phyloP scores from a whole-genome alignment of 2,113 vertebrate species.

The Xenopus tropicalis region DNA sequence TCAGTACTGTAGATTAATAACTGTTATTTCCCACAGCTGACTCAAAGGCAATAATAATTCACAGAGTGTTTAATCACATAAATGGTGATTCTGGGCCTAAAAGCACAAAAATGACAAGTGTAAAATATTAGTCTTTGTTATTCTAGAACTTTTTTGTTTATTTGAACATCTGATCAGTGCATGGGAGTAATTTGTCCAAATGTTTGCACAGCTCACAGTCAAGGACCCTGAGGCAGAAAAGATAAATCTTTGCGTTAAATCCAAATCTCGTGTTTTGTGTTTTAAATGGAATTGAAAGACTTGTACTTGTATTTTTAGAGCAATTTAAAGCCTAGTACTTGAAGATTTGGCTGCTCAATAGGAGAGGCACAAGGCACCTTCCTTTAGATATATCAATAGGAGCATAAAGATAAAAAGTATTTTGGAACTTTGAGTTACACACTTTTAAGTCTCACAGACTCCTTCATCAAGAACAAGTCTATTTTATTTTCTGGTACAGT shows the following conservation, averaged over 20 bases:
- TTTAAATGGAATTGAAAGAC: no score
- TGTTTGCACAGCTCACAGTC: not conserved
- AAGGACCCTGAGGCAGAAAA: slow-evolving; percentile 9
- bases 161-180: slow-evolving; percentile 24
- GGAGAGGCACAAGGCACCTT: no score
- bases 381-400: no score
- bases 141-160: slow-evolving; percentile 30
- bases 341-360: no score
- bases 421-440: no score
- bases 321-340: no score
- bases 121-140: slow-evolving; percentile 26
- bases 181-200: slow-evolving; percentile 11
- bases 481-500: no score
- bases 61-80: slow-evolving; percentile 12
- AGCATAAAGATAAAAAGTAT: no score
- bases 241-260: slow-evolving; percentile 17
- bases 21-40: slow-evolving; percentile 13
- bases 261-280: slow-evolving; percentile 6
- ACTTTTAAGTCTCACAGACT: no score
- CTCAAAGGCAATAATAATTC: slow-evolving; percentile 30
- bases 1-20: slow-evolving; percentile 17
- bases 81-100: slow-evolving; percentile 14
- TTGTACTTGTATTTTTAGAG: no score
- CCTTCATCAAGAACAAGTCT: no score
- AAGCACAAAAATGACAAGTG: slow-evolving; percentile 24